Evolutionary conservation across 2,888 invertebrate species (phyloP).

Genomic region (Trissolcus brochymenae): DNA sequence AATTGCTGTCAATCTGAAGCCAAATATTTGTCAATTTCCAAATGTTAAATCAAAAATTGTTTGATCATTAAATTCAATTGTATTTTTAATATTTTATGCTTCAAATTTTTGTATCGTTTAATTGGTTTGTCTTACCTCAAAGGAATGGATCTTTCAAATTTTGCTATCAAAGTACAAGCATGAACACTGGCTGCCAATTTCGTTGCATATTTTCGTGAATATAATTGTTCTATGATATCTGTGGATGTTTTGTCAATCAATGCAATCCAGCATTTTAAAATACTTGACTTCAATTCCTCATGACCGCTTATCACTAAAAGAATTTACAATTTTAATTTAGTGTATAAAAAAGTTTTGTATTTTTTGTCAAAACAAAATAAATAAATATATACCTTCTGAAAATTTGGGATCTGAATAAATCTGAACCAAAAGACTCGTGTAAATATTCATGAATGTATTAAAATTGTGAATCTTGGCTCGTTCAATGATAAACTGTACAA

Average conservation of each 20-base stretch:
- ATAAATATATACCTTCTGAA: constrained; percentile 12
- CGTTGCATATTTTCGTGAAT: constrained; percentile 79
- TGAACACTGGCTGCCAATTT: constrained; percentile 83
- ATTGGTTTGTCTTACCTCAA: constrained; percentile 79
- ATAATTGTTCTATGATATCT: constrained; percentile 79
- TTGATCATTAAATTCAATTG: neutral
- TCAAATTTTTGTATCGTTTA: neutral
- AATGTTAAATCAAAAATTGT: neutral
- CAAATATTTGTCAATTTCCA: constrained; percentile 63
- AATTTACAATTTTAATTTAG: neutral
- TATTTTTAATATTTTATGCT: neutral
- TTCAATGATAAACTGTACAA: constrained; percentile 77
- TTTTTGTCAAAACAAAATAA: constrained; percentile 6
- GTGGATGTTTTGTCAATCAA: constrained; percentile 78
- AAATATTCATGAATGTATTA: constrained; percentile 79
- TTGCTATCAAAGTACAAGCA: constrained; percentile 81
- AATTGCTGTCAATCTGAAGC: constrained; percentile 71
- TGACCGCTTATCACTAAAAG: constrained; percentile 79
- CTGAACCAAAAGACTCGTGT: constrained; percentile 78
- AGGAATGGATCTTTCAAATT: constrained; percentile 81
- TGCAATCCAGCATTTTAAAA: constrained; percentile 78
- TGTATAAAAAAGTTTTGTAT: no score
- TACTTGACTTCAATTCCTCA: constrained; percentile 82
- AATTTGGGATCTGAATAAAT: constrained; percentile 65
- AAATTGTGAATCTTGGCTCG: constrained; percentile 77